These are phyloP conservation scores for Apolygus lucorum DNA, from an alignment of 1,140 invertebrate species.

Conservation along the genomic window DNA sequence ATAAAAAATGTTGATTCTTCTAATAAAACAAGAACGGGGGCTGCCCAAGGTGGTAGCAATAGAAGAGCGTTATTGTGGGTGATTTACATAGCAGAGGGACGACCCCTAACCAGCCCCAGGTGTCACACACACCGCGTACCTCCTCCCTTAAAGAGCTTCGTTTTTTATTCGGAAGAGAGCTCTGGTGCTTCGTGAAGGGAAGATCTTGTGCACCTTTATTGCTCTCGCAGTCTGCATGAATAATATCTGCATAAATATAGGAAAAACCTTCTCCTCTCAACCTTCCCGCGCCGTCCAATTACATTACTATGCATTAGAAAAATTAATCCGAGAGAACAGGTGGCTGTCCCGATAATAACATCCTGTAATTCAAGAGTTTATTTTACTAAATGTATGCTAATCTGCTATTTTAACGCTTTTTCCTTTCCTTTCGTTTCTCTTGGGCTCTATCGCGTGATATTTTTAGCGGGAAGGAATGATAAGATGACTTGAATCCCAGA, in stretches of 20 bases:
- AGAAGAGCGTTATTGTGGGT: background rate
- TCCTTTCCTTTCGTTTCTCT: background rate
- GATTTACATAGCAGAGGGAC: background rate
- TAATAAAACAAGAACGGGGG: background rate
- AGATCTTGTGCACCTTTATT: background rate
- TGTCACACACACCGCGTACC: background rate
- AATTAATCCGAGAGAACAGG: conserved; percentile 1
- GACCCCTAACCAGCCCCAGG: background rate
- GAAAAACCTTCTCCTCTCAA: background rate
- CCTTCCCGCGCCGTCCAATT: background rate
- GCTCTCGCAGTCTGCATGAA: background rate
- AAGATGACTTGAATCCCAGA: too few relatives aligned
- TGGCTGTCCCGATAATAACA: background rate
- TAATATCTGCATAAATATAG: background rate
- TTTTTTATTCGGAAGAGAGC: background rate
- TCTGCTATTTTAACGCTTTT: background rate
- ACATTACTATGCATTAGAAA: conserved; percentile 1
- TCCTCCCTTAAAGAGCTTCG: background rate
- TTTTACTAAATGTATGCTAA: background rate
- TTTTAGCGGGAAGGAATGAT: too few relatives aligned
- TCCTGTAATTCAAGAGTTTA: background rate
- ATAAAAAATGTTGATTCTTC: conserved; percentile 2
- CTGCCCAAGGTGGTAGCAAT: background rate
- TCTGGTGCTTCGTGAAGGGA: background rate
- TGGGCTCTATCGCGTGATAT: too few relatives aligned